Base-by-base conservation (phyloP, 2,888 invertebrate species). In the Hirtodrosophila histrioides region DNA sequence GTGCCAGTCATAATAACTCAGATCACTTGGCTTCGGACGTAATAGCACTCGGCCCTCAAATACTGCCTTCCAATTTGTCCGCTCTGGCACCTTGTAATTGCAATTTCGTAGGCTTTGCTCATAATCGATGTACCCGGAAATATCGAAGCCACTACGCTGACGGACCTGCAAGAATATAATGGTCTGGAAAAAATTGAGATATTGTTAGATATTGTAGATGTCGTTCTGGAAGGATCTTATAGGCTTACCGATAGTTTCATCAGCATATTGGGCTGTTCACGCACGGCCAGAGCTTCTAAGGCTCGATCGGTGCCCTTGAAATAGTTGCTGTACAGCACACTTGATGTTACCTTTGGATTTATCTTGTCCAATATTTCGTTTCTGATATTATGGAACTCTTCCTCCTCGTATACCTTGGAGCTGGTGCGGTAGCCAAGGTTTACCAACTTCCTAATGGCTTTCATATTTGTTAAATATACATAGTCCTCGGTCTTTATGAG, bases 1-100 rank as follows among this genome's bases (percentile, higher is more conserved):
- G n/a, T 70, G 75, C 75, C 74, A 75, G 4, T 74, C 66, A 6
- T 54, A 74, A n/a, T 54, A 74, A 9, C 74, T 63, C 7, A 74
- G 17, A 27, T 75, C 74, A 0, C 36, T 58, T 8, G 45, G 57
- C 36, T 66, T 70, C 0, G 75, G 75, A 2, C 37, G 31, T 24
- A 74, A 4, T 8, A 50, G n/a, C 0, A 12, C 23, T 4, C 56
- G 70, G 3, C 62, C 75, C 43, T 66, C 75, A 8, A 70, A 75
- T 0, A 74, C 40, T 7, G 62, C 53, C 0, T 10, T 44, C 74
- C 74, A 74, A 46, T 70, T 60, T 11, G 45, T 63, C 4, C 33
- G 11, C 4, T 46, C 54, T 1, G 66, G 41, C 9, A 4, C n/a
- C 0, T 49, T 29, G 0, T 24, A 6, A 6, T 4, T 45, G 12